Conservation (phyloP, 2,888 invertebrate genomes). For the Drosophila kuntzei region DNA sequence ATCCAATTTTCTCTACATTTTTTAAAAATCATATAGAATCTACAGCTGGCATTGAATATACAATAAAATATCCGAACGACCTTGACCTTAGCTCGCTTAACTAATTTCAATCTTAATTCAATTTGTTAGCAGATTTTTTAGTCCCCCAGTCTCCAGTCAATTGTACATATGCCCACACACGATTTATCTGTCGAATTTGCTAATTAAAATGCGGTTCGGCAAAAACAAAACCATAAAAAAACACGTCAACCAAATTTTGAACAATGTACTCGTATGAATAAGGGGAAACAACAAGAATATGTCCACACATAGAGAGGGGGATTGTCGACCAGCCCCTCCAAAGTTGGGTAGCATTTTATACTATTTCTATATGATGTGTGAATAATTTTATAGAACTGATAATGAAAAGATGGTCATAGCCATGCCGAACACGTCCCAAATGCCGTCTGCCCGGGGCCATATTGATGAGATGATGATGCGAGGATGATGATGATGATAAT, state of each 20-base stretch:
- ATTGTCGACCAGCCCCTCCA: constrained; percentile 3
- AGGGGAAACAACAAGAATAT: neutral
- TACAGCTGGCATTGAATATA: too few species aligned
- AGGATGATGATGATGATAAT: constrained; percentile 38
- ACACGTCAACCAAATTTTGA: constrained; percentile 28
- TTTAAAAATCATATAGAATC: too few species aligned
- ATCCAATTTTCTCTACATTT: too few species aligned
- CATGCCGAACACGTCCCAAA: constrained; percentile 62
- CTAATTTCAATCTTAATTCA: neutral
- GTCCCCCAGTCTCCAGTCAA: neutral
- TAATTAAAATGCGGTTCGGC: constrained; percentile 37
- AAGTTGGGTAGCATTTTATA: constrained; percentile 20
- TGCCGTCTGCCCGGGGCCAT: constrained; percentile 26
- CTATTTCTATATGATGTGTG: constrained; percentile 53
- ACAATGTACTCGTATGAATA: constrained; percentile 3
- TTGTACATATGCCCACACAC: constrained; percentile 25
- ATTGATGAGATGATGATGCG: constrained; percentile 42
- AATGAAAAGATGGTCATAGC: constrained; percentile 44
- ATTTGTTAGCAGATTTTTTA: constrained; percentile 9
- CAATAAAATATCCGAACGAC: neutral
- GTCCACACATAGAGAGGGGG: neutral
- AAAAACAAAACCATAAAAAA: constrained; percentile 45
- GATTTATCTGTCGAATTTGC: constrained; percentile 25
- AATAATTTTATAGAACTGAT: constrained; percentile 53
- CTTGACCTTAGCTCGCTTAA: constrained; percentile 8